phyloP scores from a whole-genome alignment of 1,140 invertebrate genomes.

The Drosophila fuyamai region DNA sequence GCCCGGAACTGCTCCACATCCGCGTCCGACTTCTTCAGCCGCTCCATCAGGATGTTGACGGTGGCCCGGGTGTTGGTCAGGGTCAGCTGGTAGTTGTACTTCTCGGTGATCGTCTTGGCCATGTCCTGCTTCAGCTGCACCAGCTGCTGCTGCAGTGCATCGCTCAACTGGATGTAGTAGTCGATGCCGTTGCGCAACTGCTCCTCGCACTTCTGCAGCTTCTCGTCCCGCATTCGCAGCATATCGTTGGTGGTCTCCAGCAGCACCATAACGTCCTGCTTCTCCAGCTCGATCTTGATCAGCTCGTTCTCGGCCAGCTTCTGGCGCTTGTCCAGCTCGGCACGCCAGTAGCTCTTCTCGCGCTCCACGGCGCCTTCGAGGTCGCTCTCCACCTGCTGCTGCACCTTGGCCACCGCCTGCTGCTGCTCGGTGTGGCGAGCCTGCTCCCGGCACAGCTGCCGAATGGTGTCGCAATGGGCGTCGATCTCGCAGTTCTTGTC shows the following conservation, averaged over 20 bases:
- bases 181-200: slow-evolving; percentile 81
- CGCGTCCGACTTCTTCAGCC: slow-evolving; percentile 85
- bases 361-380: slow-evolving; percentile 84
- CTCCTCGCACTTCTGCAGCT: slow-evolving; percentile 84
- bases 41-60: slow-evolving; percentile 85
- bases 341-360: slow-evolving; percentile 84
- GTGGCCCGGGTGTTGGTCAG: slow-evolving; percentile 85
- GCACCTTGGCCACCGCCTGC: slow-evolving; percentile 84
- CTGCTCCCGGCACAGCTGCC: slow-evolving; percentile 80
- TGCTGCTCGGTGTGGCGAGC: slow-evolving; percentile 80
- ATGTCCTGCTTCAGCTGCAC: slow-evolving; percentile 83
- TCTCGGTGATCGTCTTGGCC: slow-evolving; percentile 83
- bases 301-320: slow-evolving; percentile 85
- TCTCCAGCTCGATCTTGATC: slow-evolving; percentile 85
- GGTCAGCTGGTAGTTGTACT: slow-evolving; percentile 85
- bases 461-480: slow-evolving; percentile 73
- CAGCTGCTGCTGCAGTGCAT: slow-evolving; percentile 77
- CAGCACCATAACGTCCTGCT: slow-evolving; percentile 84
- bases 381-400: slow-evolving; percentile 84
- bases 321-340: slow-evolving; percentile 86
- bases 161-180: slow-evolving; percentile 79
- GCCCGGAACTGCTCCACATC: slow-evolving; percentile 86
- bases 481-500: slow-evolving; percentile 84
- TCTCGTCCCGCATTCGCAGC: slow-evolving; percentile 79
- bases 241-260: slow-evolving; percentile 83